Conservation (phyloP, 92 coral and sea anemone species). For the Phymanthus crucifer region DNA sequence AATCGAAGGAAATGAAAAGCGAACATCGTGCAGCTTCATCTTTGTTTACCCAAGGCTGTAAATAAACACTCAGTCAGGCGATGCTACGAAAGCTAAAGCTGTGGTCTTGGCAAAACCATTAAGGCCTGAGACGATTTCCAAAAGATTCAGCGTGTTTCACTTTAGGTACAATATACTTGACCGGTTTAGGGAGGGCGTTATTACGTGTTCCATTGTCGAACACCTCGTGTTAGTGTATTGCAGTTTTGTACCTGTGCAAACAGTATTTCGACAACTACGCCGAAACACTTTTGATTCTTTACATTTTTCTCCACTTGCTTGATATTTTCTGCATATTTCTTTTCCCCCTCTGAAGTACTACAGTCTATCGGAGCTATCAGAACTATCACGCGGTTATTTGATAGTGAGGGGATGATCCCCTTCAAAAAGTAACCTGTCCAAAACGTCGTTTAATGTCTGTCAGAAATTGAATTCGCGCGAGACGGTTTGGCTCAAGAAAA, state of each 20-base stretch:
- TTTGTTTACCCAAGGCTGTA: constrained; percentile 41
- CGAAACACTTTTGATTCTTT: constrained; percentile 37
- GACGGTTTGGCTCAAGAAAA: constrained; percentile 80
- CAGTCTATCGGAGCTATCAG: constrained; percentile 18
- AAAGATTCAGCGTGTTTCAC: constrained; percentile 18
- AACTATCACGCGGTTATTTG: constrained; percentile 57
- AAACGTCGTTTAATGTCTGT: constrained; percentile 71
- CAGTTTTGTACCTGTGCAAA: constrained; percentile 34
- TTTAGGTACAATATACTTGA: constrained; percentile 14
- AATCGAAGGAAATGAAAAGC: constrained; percentile 51
- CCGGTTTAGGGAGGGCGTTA: constrained; percentile 47
- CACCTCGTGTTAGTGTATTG: constrained; percentile 33
- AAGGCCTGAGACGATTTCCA: constrained; percentile 23
- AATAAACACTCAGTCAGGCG: constrained; percentile 54
- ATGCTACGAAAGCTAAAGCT: constrained; percentile 40
- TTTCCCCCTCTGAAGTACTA: constrained; percentile 18
- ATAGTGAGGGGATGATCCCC: constrained; percentile 69
- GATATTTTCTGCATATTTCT: constrained; percentile 25
- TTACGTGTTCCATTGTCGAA: constrained; percentile 27
- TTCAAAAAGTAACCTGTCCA: constrained; percentile 69
- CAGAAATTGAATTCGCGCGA: constrained; percentile 70
- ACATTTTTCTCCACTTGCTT: constrained; percentile 36
- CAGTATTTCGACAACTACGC: constrained; percentile 28
- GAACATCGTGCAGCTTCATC: constrained; percentile 42
- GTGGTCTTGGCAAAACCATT: constrained; percentile 11